Base-by-base conservation (phyloP, 2,888 invertebrate species). In the Heliconius charithonia region DNA sequence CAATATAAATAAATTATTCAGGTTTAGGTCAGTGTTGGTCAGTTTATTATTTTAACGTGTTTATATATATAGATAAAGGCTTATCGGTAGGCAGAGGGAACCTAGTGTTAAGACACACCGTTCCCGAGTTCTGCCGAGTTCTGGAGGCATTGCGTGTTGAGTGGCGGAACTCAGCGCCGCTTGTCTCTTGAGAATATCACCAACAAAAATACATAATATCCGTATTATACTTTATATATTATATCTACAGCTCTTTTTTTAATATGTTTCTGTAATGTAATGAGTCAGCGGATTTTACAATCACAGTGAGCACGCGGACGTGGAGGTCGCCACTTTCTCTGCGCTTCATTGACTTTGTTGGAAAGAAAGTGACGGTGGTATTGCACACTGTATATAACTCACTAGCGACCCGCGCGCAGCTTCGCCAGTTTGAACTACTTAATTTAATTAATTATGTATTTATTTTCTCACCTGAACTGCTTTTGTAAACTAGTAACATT, bases 271-370 rank as follows among this genome's bases (percentile, higher is more conserved):
- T 66, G 45, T 27, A 71, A 76, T 66, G 51, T 74, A 80, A 78
- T 94, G 93, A 94, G 88, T 94, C 93, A 93, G 93, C 94, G 88
- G 86, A 89, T 92, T 93, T 90, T 89, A 90, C 90, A 87, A 87
- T 85, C 87, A 84, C 86, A 86, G 85, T 87, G 87, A 85, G 86
- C 85, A 92, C 88, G 90, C 93, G 93, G 92, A 93, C 93, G 92
- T 91, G 86, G 91, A 87, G 91, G 92, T 91, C 89, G 92, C 86
- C 91, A 94, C 94, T 95, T 95, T 95, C 94, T 91, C 94, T 88
- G 86, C 92, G 94, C 94, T 93, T 93, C 94, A 94, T 93, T 92
- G 94, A 91, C 90, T 94, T 90, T 91, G 92, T 89, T 93, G 91
- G 92, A 94, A 89, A 87, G 89, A 89, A 94, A 94, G 94, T 94